Evolutionary conservation across 2,888 invertebrate species (phyloP).

Genomic region (Euplagia quadripunctaria): DNA sequence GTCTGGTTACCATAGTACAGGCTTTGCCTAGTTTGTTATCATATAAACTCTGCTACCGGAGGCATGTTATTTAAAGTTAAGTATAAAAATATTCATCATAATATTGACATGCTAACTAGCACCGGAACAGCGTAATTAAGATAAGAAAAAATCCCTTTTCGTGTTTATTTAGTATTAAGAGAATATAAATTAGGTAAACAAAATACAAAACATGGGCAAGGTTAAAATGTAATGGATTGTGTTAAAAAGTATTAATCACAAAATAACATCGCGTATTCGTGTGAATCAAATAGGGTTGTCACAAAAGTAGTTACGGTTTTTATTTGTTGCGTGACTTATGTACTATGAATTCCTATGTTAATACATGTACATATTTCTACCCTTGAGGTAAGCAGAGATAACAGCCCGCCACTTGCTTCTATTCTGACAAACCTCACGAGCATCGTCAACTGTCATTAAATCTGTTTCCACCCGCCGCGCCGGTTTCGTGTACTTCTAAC

Average conservation of each 20-base stretch:
- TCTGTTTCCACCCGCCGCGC: too few relatives aligned
- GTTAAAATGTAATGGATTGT: slow-evolving; percentile 20
- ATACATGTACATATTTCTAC: too few relatives aligned
- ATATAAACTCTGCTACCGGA: too few relatives aligned
- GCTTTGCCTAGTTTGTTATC: too few relatives aligned
- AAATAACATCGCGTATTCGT: neutral
- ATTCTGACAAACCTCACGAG: too few relatives aligned
- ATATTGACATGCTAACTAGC: slow-evolving; percentile 17
- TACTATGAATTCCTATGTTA: neutral
- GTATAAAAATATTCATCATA: slow-evolving; percentile 1
- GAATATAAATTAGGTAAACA: slow-evolving; percentile 30
- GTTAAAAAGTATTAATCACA: neutral
- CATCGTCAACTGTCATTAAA: too few relatives aligned
- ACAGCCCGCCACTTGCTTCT: too few relatives aligned
- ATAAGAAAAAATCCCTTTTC: slow-evolving; percentile 13
- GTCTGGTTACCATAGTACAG: too few relatives aligned
- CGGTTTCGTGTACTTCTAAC: too few relatives aligned
- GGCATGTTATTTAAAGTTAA: neutral
- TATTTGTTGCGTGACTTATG: neutral
- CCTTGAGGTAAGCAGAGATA: too few relatives aligned
- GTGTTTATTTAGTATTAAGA: slow-evolving; percentile 18
- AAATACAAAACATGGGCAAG: slow-evolving; percentile 35
- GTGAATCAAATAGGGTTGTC: slow-evolving; percentile 1
- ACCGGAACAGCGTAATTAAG: slow-evolving; percentile 32
- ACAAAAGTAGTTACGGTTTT: neutral